phyloP scores from a whole-genome alignment of 2,888 invertebrate genomes.

The Lithophane semibrunnea region DNA sequence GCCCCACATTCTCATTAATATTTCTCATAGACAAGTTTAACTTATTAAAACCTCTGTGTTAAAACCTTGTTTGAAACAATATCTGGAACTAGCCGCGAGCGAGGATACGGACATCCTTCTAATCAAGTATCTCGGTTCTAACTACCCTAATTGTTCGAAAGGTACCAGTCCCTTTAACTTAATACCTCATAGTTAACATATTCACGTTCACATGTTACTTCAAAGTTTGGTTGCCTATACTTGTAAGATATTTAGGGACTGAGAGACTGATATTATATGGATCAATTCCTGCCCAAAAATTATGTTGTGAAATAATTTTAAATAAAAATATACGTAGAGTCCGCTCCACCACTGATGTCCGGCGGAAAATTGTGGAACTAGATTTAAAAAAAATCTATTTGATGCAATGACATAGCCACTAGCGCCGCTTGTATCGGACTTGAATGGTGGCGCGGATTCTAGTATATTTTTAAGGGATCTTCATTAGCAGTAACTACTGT shows the following conservation, averaged over 20 bases:
- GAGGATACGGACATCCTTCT: constrained; percentile 81
- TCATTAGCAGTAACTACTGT: neutral
- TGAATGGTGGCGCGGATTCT: no score
- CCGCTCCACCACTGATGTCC: no score
- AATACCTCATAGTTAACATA: constrained; percentile 64
- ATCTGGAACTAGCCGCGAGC: constrained; percentile 80
- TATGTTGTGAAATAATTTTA: neutral
- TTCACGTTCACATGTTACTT: constrained; percentile 54
- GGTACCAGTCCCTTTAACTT: constrained; percentile 60
- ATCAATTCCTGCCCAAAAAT: neutral
- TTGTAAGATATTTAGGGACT: constrained; percentile 1
- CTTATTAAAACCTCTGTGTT: constrained; percentile 44
- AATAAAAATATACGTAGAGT: neutral
- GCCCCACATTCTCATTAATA: neutral
- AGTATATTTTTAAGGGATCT: no score
- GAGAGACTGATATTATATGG: neutral
- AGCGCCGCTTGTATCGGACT: no score
- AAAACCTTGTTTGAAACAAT: constrained; percentile 82
- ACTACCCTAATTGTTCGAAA: constrained; percentile 78
- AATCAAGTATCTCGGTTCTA: constrained; percentile 77
- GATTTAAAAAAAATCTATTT: no score
- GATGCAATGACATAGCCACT: no score
- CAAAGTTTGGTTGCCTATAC: constrained; percentile 44
- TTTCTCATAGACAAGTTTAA: constrained; percentile 6
- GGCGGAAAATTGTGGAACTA: no score